A percentile compares a stretch with the other conserved stretches of the same genome.
These are phyloP conservation scores for Odobenus rosmarus DNA, from an alignment of 2,113 vertebrate species.

Conservation along the genomic window DNA sequence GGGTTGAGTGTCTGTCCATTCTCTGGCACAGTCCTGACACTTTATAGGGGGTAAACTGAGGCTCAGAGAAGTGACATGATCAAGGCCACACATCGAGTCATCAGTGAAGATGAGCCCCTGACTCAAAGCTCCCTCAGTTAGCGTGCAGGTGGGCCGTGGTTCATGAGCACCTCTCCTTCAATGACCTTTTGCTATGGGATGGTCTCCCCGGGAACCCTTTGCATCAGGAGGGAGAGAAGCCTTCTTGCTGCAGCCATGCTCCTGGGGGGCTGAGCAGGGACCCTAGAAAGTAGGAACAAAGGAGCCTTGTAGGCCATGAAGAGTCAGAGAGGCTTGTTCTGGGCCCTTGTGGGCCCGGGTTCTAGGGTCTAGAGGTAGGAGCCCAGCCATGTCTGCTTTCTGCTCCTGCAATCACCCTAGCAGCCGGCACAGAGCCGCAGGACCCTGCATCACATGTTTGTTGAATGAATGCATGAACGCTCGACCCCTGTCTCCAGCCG, in stretches of 20 bases:
- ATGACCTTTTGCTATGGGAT: fast-evolving
- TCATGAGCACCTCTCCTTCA: fast-evolving
- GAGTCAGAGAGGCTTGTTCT: neutral
- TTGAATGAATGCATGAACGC: fast-evolving
- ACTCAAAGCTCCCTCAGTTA: too few species aligned
- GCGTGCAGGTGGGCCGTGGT: fast-evolving
- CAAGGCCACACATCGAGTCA: too few species aligned
- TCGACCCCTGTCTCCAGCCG: fast-evolving
- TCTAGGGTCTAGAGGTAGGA: neutral
- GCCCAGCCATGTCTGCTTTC: neutral
- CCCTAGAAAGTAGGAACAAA: neutral
- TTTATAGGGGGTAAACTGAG: neutral
- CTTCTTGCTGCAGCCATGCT: neutral
- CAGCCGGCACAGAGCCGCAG: too few species aligned
- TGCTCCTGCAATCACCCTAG: too few species aligned
- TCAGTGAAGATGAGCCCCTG: neutral
- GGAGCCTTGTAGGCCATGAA: fast-evolving
- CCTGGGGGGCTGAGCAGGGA: neutral
- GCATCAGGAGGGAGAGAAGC: too few species aligned
- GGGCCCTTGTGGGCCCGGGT: too few species aligned
- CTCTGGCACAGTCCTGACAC: fast-evolving
- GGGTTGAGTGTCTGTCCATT: fast-evolving
- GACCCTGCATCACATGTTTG: neutral
- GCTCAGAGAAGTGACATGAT: neutral
- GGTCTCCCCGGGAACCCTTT: fast-evolving